Conservation (phyloP, 2,113 vertebrate genomes). For the Typhlomys cinereus region DNA sequence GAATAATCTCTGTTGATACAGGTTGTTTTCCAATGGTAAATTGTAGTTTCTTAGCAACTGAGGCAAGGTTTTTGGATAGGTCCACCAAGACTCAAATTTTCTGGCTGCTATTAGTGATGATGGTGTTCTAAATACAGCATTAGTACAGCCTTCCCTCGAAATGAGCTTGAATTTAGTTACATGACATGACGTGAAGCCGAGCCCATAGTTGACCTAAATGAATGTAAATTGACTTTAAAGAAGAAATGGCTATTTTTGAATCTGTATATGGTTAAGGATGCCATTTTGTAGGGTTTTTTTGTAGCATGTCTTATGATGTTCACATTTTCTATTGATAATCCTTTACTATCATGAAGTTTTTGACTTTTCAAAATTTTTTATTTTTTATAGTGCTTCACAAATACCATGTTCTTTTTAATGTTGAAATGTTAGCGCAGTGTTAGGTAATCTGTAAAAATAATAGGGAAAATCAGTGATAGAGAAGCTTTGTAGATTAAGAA, state of each 20-base stretch:
- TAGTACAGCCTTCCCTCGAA: constrained; percentile 71
- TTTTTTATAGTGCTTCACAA: constrained; percentile 53
- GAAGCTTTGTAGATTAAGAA: background rate
- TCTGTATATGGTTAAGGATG: constrained; percentile 47
- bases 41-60: constrained; percentile 86
- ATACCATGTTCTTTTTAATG: background rate
- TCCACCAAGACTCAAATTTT: constrained; percentile 61
- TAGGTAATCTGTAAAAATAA: constrained; percentile 33
- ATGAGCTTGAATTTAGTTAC: constrained; percentile 79
- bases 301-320: background rate
- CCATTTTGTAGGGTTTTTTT: constrained; percentile 48
- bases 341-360: background rate
- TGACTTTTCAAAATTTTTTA: constrained; percentile 33
- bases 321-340: background rate
- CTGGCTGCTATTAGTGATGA: constrained; percentile 62
- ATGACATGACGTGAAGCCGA: constrained; percentile 56
- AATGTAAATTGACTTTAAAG: constrained; percentile 56
- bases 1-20: constrained; percentile 74
- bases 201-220: constrained; percentile 62
- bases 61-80: constrained; percentile 76
- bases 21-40: constrained; percentile 77
- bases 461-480: background rate
- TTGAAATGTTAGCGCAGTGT: constrained; percentile 48
- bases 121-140: constrained; percentile 78
- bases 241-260: constrained; percentile 43